Evolutionary conservation across 2,888 invertebrate species (phyloP).

Genomic region (Heliconius ismenius): DNA sequence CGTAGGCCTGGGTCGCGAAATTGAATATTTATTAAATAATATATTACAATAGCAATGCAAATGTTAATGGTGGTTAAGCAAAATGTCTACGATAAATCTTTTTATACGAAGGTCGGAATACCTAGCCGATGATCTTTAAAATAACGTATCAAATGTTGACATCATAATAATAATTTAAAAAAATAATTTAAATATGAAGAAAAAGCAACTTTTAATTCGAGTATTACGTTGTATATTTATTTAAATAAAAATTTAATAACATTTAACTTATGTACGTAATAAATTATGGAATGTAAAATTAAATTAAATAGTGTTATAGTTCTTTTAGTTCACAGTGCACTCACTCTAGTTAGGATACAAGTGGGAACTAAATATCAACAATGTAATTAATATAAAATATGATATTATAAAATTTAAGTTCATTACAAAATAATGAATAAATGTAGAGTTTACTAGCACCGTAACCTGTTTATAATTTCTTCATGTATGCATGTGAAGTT

Average conservation of each 20-base stretch:
- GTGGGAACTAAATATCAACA: not conserved
- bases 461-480: constrained; percentile 26
- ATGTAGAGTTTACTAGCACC: constrained; percentile 38
- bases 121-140: not conserved
- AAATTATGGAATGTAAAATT: constrained; percentile 40
- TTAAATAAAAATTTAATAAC: constrained; percentile 24
- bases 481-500: constrained; percentile 1
- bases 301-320: constrained; percentile 23
- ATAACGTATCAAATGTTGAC: not conserved
- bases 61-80: too few species aligned
- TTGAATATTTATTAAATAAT: constrained; percentile 1
- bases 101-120: not conserved
- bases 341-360: not conserved
- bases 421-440: constrained; percentile 32
- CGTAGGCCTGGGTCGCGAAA: constrained; percentile 63
- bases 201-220: not conserved
- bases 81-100: not conserved
- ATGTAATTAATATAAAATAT: constrained; percentile 9
- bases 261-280: constrained; percentile 32
- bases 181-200: not conserved
- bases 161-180: not conserved
- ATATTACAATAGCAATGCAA: not conserved
- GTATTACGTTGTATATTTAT: constrained; percentile 28
- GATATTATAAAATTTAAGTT: constrained; percentile 8
- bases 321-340: constrained; percentile 39